These are phyloP conservation scores for Pharmacophagus antenor DNA, from an alignment of 2,888 invertebrate genomes.

Conservation along the genomic window DNA sequence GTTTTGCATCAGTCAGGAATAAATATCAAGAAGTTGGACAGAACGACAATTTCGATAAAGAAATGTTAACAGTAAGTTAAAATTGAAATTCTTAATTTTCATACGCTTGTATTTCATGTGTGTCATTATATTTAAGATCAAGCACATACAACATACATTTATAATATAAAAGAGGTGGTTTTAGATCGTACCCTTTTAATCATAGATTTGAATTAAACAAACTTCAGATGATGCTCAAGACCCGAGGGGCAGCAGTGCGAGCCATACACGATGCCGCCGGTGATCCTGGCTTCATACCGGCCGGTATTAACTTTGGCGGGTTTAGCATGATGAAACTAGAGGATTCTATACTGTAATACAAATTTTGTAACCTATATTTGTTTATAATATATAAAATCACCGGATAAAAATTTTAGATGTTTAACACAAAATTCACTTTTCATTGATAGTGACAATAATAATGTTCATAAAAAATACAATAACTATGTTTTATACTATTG, in stretches of 20 bases:
- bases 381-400: not conserved
- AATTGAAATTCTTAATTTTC: not conserved
- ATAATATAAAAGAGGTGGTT: too few relatives aligned
- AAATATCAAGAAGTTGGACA: conserved; percentile 38
- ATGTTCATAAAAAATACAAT: too few relatives aligned
- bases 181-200: too few relatives aligned
- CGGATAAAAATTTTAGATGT: not conserved
- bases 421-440: too few relatives aligned
- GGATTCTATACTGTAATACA: conserved; percentile 54
- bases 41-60: conserved; percentile 41
- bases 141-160: not conserved
- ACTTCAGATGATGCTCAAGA: conserved; percentile 44
- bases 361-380: not conserved
- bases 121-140: not conserved
- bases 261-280: conserved; percentile 39
- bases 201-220: not conserved
- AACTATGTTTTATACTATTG: too few relatives aligned
- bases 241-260: conserved; percentile 47
- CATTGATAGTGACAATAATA: too few relatives aligned
- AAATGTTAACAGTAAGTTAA: conserved; percentile 47
- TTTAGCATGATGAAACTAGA: conserved; percentile 52
- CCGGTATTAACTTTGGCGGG: conserved; percentile 65
- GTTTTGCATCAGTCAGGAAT: conserved; percentile 38
- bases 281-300: conserved; percentile 47
- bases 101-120: not conserved